phyloP scores from a whole-genome alignment of 1,140 invertebrate species.

The Rhopalosiphum padi region DNA sequence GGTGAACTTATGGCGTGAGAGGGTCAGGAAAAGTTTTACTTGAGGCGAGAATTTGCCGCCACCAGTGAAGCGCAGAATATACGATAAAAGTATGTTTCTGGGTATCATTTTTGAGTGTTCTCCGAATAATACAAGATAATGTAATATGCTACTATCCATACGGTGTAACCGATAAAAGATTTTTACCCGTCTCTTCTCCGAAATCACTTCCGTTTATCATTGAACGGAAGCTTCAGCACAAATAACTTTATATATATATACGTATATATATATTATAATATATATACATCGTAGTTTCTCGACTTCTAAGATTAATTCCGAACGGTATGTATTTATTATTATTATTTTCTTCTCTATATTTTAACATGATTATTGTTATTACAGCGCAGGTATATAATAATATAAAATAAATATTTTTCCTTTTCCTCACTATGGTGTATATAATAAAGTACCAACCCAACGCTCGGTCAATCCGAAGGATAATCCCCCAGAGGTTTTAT shows the following conservation, averaged over 20 bases:
- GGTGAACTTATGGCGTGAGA: neutral
- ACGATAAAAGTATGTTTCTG: conserved; percentile 6
- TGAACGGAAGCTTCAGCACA: neutral
- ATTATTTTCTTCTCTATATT: neutral
- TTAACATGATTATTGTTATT: neutral
- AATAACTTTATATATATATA: neutral
- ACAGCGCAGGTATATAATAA: neutral
- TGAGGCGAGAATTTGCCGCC: conserved; percentile 22
- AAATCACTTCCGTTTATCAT: neutral
- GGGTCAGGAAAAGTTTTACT: conserved; percentile 8
- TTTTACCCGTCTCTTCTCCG: neutral
- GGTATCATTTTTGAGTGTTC: neutral
- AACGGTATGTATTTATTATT: neutral
- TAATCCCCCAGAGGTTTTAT: conserved; percentile 43
- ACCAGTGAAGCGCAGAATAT: neutral
- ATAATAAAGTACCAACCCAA: neutral
- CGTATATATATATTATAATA: neutral
- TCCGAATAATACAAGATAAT: neutral
- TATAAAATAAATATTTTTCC: neutral
- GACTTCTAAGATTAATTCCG: neutral
- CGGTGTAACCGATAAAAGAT: neutral
- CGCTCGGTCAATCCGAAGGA: conserved; percentile 33
- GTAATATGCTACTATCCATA: neutral
- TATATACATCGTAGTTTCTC: neutral
- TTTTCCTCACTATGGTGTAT: neutral